phyloP scores from a whole-genome alignment of 2,888 invertebrate genomes.

The Omphaloscelis lunosa region DNA sequence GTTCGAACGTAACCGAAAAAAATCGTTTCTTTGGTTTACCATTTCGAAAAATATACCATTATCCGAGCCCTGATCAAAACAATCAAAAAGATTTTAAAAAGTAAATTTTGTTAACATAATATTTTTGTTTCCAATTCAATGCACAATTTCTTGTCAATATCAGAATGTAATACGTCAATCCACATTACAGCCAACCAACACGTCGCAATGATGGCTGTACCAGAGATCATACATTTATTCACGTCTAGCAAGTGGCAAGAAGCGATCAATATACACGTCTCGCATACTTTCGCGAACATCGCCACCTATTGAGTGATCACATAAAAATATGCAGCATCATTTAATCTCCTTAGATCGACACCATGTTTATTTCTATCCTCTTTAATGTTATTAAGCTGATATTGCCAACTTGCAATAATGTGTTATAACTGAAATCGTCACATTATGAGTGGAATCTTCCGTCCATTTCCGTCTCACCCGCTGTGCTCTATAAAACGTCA shows the following conservation, averaged over 20 bases:
- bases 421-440: not conserved
- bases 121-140: not conserved
- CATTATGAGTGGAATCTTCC: conserved; percentile 17
- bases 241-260: conserved; percentile 13
- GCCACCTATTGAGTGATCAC: conserved; percentile 18
- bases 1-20: no score
- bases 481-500: conserved; percentile 14
- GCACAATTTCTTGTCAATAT: not conserved
- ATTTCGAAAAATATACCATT: no score
- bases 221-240: conserved; percentile 37
- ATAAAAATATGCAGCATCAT: conserved; percentile 14
- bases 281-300: conserved; percentile 17
- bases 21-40: no score
- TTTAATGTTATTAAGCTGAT: not conserved
- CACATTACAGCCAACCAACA: not conserved
- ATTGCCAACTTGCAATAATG: conserved; percentile 5
- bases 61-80: no score
- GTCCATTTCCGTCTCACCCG: conserved; percentile 5
- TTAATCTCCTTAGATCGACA: not conserved
- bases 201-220: conserved; percentile 23
- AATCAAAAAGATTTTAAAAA: not conserved
- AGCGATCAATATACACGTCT: conserved; percentile 49
- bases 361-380: not conserved
- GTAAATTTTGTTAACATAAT: not conserved
- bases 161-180: not conserved